A percentile compares a stretch with the other conserved stretches of the same genome.
Evolutionary conservation across 2,797 vertebrate genomes (phyloP).

Genomic region (Peromyscus attwateri): DNA sequence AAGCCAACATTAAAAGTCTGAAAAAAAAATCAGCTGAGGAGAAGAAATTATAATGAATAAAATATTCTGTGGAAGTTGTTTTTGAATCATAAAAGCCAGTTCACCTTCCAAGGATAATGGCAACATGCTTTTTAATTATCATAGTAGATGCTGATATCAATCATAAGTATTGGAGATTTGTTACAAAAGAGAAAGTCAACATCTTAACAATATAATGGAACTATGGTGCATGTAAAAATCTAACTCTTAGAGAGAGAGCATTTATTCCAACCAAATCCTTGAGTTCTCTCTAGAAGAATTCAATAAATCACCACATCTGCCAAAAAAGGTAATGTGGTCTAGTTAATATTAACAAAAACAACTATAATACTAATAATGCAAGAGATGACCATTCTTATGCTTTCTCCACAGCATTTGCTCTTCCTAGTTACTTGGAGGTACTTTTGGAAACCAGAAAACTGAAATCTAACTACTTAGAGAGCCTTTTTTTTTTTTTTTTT

Average conservation of each 20-base stretch:
- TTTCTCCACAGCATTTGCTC: background rate
- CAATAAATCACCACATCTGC: background rate
- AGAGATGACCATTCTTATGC: background rate
- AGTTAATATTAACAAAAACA: background rate
- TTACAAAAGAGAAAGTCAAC: background rate
- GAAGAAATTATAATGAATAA: slow-evolving; percentile 47
- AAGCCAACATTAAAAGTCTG: background rate
- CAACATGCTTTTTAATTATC: background rate
- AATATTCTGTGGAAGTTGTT: slow-evolving; percentile 30
- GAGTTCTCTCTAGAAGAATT: slow-evolving; percentile 39
- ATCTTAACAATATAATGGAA: background rate
- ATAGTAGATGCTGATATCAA: background rate
- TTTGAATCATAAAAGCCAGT: slow-evolving; percentile 30
- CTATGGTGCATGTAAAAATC: background rate
- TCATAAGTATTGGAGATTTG: background rate
- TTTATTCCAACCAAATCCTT: slow-evolving; percentile 12
- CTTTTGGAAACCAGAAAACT: background rate
- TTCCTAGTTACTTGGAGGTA: background rate
- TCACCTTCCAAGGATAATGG: slow-evolving; percentile 40
- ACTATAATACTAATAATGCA: background rate
- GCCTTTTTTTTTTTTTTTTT: background rate
- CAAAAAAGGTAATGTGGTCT: background rate
- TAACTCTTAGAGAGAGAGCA: background rate
- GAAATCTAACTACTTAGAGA: background rate
- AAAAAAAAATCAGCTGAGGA: background rate